A percentile compares a stretch with the other conserved stretches of the same genome.
These are phyloP conservation scores for Polyommatus iphigenia DNA, from an alignment of 2,888 invertebrate genomes.

Conservation along the genomic window DNA sequence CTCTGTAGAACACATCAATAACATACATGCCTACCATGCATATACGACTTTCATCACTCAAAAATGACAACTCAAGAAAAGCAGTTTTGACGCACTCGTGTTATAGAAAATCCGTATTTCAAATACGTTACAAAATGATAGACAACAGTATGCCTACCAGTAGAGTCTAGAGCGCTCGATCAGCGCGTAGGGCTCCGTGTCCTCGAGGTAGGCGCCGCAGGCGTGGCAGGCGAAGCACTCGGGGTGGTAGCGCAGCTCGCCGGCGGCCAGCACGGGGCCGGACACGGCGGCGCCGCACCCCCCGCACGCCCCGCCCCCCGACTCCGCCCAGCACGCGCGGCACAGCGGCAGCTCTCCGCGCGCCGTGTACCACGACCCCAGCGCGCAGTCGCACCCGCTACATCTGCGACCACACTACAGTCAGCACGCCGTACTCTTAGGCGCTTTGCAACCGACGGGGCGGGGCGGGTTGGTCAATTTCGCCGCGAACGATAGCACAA, in stretches of 20 bases:
- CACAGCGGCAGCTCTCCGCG: constrained; percentile 94
- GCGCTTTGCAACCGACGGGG: too few relatives aligned
- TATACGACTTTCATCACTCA: too few relatives aligned
- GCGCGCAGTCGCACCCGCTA: constrained; percentile 91
- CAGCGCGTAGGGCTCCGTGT: constrained; percentile 94
- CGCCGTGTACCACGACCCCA: constrained; percentile 96
- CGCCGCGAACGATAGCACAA: too few relatives aligned
- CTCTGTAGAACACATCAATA: too few relatives aligned
- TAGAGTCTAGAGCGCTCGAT: constrained; percentile 94
- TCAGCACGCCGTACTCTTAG: too few relatives aligned
- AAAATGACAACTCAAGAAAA: too few relatives aligned
- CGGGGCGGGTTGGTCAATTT: too few relatives aligned
- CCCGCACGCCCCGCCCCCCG: constrained; percentile 83
- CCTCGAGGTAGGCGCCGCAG: constrained; percentile 92
- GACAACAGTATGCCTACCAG: constrained; percentile 77
- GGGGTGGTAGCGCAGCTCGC: constrained; percentile 96
- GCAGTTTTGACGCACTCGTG: too few relatives aligned
- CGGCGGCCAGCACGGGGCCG: constrained; percentile 96
- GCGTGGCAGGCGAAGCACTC: constrained; percentile 95
- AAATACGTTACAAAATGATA: too few relatives aligned
- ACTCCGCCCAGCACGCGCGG: constrained; percentile 93
- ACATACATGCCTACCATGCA: too few relatives aligned
- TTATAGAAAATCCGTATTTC: too few relatives aligned
- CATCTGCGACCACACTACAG: constrained; percentile 79
- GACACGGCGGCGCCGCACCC: constrained; percentile 77